phyloP scores from a whole-genome alignment of 2,888 invertebrate species.

The Melikaiella ostensackeni region DNA sequence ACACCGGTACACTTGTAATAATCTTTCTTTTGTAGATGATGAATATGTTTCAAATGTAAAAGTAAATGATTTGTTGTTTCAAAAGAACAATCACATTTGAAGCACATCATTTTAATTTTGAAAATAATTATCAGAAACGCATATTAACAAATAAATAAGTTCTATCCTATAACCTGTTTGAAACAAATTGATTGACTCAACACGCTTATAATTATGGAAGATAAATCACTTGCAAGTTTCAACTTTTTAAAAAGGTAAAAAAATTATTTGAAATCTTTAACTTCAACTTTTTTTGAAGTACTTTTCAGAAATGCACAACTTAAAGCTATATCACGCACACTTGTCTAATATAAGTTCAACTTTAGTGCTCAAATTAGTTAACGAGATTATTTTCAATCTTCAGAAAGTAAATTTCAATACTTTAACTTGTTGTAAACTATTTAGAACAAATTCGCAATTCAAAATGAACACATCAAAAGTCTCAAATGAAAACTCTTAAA shows the following conservation, averaged over 20 bases:
- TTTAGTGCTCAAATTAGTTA: background rate
- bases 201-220: too few relatives aligned
- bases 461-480: background rate
- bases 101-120: background rate
- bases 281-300: too few relatives aligned
- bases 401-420: background rate
- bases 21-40: background rate
- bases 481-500: background rate
- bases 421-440: background rate
- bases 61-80: background rate
- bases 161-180: too few relatives aligned
- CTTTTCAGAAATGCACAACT: too few relatives aligned
- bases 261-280: too few relatives aligned
- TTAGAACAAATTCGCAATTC: background rate
- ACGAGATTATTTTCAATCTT: background rate
- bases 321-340: background rate
- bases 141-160: background rate
- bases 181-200: too few relatives aligned
- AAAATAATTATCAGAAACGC: too few relatives aligned
- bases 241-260: too few relatives aligned
- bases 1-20: background rate
- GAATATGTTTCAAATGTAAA: background rate
- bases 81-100: background rate
- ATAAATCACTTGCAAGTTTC: too few relatives aligned
- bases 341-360: too few relatives aligned